phyloP scores from a whole-genome alignment of 2,888 invertebrate genomes.

The Cenopis cana region DNA sequence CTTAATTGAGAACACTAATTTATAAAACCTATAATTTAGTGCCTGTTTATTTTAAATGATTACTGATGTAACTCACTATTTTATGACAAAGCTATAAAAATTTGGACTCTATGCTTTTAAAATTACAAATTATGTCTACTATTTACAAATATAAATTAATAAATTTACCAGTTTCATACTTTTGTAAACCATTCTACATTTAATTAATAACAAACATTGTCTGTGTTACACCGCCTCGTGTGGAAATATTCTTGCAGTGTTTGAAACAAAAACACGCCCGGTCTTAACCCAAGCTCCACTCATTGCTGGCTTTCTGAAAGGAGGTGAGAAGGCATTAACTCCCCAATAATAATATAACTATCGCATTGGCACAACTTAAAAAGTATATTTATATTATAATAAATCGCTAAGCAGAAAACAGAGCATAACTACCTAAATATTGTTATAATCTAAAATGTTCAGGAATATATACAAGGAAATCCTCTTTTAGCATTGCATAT shows the following conservation, averaged over 20 bases:
- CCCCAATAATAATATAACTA: neutral
- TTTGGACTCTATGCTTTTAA: neutral
- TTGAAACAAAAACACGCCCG: neutral
- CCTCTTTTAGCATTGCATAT: neutral
- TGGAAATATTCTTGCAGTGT: slow-evolving; percentile 2
- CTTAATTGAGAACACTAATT: no score
- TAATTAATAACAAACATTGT: slow-evolving; percentile 2
- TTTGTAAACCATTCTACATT: neutral
- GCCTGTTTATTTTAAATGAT: neutral
- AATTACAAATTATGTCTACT: neutral
- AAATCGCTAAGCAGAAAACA: neutral
- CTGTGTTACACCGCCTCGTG: slow-evolving; percentile 2
- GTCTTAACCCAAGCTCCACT: slow-evolving; percentile 19
- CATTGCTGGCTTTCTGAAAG: slow-evolving; percentile 18
- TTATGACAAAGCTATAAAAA: neutral
- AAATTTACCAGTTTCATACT: neutral
- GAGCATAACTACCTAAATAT: neutral
- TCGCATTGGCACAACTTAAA: neutral
- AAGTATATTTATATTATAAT: neutral
- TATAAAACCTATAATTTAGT: no score
- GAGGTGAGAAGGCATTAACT: slow-evolving; percentile 1
- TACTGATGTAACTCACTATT: neutral
- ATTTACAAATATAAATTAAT: neutral
- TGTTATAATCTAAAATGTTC: neutral
- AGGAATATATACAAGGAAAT: neutral